Evolutionary conservation across 2,888 invertebrate genomes (phyloP), one percentile per base, ranked within the genome.

Genomic region (Apotomis betuletana): DNA sequence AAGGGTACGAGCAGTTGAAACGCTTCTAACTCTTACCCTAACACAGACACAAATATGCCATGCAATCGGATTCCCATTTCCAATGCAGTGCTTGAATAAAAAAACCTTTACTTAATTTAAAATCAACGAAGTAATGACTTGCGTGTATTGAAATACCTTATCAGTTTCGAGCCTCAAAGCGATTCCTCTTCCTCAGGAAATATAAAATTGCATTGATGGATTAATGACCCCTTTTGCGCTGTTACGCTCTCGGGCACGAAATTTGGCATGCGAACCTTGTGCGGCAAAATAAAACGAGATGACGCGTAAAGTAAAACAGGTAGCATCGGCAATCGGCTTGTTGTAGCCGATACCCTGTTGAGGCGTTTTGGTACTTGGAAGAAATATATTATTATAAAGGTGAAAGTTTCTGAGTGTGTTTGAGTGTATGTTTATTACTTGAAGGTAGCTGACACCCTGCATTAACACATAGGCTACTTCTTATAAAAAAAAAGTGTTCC

Each of bases 261-360:
- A 80, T 77, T 83, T 78, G 80, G 81, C 85, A 87, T 87, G 87
- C 85, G 81, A 81, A 80, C 75, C 78, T 77, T 75, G 79, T 44
- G 77, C 77, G 83, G 49, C 84, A 85, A 84, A 86, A 88, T 83
- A 87, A 86, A 90, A 90, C 85, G 84, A 86, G 86, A 87, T 88
- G 88, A 82, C 77, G 91, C 90, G 91, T 92, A 92, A 92, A 84
- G 91, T 92, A 92, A 92, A 84, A 91, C 92, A 89, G 92, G 92
- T 89, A 92, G 92, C 91, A 80, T 79, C 69, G 81, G 73, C 83
- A 87, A 89, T 88, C 86, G 86, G 87, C 90, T 86, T 79, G 89
- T 89, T 90, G 87, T 82, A 81, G 77, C 77, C 68, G 75, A 51
- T 73, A 76, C 71, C 52, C 8, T 69, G 78, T 9, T 51, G 41